Evolutionary conservation across 1,140 invertebrate genomes (phyloP).

Genomic region (Tetranychus urticae): DNA sequence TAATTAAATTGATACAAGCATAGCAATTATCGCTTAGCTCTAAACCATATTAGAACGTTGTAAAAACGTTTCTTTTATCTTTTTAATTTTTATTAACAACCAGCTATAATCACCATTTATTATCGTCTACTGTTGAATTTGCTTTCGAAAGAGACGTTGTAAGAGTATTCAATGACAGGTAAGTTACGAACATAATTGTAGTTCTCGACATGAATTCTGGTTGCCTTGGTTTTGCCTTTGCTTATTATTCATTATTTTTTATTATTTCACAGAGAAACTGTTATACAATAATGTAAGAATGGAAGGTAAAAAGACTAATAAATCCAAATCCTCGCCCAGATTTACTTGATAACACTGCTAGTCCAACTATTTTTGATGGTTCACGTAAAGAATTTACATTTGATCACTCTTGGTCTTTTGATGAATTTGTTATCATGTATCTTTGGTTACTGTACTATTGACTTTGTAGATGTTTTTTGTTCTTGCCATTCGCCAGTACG

Average conservation of each 20-base stretch:
- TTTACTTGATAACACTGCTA: slow-evolving; percentile 4
- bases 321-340: not conserved
- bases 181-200: not conserved
- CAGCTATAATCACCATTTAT: too few species aligned
- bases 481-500: too few species aligned
- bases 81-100: too few species aligned
- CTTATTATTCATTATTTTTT: not conserved
- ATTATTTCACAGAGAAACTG: slow-evolving; percentile 40
- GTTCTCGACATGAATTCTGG: not conserved
- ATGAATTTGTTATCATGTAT: slow-evolving; percentile 65
- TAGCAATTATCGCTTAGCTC: too few species aligned
- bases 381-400: slow-evolving; percentile 92
- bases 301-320: slow-evolving; percentile 46
- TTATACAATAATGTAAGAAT: slow-evolving; percentile 89
- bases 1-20: too few species aligned
- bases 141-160: slow-evolving; percentile 59
- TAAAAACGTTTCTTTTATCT: too few species aligned
- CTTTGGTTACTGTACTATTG: slow-evolving; percentile 45
- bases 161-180: slow-evolving; percentile 81
- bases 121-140: slow-evolving; percentile 1
- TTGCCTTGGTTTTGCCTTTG: not conserved
- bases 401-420: slow-evolving; percentile 97
- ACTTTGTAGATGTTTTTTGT: too few species aligned
- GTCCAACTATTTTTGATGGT: slow-evolving; percentile 47
- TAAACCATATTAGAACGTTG: too few species aligned